Conservation (phyloP, 2,888 invertebrate species). For the Isotomurus palustris region DNA sequence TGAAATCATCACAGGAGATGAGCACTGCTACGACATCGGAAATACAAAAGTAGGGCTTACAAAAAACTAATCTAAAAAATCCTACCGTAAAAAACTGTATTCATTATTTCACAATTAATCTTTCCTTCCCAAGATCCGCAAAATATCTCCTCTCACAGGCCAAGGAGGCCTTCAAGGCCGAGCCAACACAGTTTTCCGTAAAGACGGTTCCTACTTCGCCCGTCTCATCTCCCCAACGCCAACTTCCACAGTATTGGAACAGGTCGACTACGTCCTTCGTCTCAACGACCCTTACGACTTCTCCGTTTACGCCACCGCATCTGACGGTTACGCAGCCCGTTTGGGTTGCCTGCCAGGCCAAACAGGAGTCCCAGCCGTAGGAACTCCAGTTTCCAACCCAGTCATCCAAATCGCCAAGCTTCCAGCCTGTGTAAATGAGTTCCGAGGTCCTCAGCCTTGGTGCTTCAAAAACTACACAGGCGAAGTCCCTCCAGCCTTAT, state of each 20-base stretch:
- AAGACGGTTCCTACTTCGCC: conserved; percentile 29
- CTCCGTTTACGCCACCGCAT: conserved; percentile 15
- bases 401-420: conserved; percentile 20
- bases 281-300: conserved; percentile 30
- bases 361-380: neutral
- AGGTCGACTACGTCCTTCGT: conserved; percentile 21
- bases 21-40: conserved; percentile 24
- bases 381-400: neutral
- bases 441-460: conserved; percentile 27
- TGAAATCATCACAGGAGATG: conserved; percentile 27
- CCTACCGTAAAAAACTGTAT: neutral
- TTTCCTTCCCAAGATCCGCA: conserved; percentile 21
- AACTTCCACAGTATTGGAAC: conserved; percentile 16
- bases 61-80: neutral
- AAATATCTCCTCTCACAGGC: conserved; percentile 25
- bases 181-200: conserved; percentile 28
- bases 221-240: conserved; percentile 24
- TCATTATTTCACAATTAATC: neutral
- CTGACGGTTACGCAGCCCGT: conserved; percentile 12
- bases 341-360: conserved; percentile 23
- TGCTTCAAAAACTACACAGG: conserved; percentile 6
- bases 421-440: conserved; percentile 21
- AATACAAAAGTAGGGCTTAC: conserved; percentile 9
- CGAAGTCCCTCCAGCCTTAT: conserved; percentile 8
- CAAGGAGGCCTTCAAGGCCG: conserved; percentile 20